phyloP scores from a whole-genome alignment of 2,113 vertebrate species.

The Sprattus sprattus region DNA sequence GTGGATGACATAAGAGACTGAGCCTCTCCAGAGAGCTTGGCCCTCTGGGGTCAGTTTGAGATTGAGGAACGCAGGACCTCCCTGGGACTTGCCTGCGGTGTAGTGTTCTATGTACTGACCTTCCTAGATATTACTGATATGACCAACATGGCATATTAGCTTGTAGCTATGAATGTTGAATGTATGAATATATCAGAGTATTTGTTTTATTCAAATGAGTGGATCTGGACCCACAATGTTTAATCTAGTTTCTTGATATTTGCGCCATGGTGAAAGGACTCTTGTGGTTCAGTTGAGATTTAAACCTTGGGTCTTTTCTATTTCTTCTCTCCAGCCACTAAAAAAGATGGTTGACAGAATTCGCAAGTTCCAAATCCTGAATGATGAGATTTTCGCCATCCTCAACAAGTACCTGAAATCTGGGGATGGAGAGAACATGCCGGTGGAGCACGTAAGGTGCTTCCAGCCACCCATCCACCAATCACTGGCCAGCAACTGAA shows the following conservation, averaged over 20 bases:
- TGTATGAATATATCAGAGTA: neutral
- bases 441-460: constrained; percentile 94
- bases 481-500: constrained; percentile 92
- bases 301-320: neutral
- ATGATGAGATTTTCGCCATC: constrained; percentile 91
- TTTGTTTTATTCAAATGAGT: neutral
- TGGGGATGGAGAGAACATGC: constrained; percentile 90
- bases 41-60: neutral
- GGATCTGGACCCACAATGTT: neutral
- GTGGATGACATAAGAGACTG: constrained; percentile 35
- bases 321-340: constrained; percentile 74
- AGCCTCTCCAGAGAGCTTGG: neutral
- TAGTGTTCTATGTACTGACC: neutral
- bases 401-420: constrained; percentile 96
- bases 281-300: neutral
- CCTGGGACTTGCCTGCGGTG: neutral
- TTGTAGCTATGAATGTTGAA: neutral
- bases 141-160: neutral
- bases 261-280: neutral
- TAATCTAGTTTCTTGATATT: neutral
- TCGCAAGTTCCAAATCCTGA: constrained; percentile 94
- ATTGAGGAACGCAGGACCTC: neutral
- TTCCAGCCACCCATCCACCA: constrained; percentile 98
- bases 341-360: constrained; percentile 99
- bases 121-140: neutral